Base-by-base conservation (phyloP, 2,797 vertebrate species). In the Botia kubotai region DNA sequence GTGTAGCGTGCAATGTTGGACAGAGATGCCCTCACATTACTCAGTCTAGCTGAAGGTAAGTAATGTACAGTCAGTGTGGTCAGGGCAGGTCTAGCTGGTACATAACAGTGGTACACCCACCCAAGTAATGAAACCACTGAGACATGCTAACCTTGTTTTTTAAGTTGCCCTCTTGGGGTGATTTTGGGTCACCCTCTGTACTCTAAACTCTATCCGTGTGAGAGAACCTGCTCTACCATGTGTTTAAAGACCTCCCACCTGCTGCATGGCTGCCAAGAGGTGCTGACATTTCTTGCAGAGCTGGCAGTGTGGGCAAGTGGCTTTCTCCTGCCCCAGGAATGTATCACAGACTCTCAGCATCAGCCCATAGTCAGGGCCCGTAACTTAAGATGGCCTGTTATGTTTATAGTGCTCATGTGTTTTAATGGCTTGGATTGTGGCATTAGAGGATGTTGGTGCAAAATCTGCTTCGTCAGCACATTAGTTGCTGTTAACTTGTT, bases 201-300 rank as follows among this genome's bases (percentile, higher is more conserved):
- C 69, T 57, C 58, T 33, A 39, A 57, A 10, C 36, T 65, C 62
- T 46, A 65, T 62, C 6, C 19, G 33, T 79, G 79, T 10, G 29
- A 82, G n/a, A n/a, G n/a, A n/a, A n/a, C n/a, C n/a, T n/a, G n/a
- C n/a, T n/a, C 65, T 77, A n/a, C 70, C 77, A 70, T 60, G 68
- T 57, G 72, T 72, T 77, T 72, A 39, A 58, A 82, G 65, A 67
- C 76, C 78, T 57, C 75, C 87, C 91, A 90, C 87, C 89, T 91
- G 92, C 89, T 83, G 53, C 85, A 60, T 86, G 88, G 88, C 83
- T 83, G 89, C 87, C 75, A 84, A 83, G 73, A 89, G 87, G 90
- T 87, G 75, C 83, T 87, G 88, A 91, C 87, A 86, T 88, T 90
- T 90, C 89, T 85, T 86, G 83, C 77, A 13, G 73, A 75, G 65